Base-by-base conservation (phyloP, 1,140 invertebrate genomes). In the Elysia chlorotica region DNA sequence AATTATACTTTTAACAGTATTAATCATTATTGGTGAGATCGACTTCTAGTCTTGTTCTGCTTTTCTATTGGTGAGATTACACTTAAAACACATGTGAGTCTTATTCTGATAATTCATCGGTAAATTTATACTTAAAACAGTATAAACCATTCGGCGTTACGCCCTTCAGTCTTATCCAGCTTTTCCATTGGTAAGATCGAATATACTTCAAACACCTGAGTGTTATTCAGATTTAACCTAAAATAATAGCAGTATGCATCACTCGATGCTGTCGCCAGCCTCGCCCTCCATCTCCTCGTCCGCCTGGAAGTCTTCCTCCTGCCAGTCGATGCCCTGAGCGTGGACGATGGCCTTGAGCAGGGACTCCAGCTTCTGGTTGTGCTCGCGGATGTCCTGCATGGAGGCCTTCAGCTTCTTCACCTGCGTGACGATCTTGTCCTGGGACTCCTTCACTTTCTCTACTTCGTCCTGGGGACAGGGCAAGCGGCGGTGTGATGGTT, bases 221-320 rank as follows among this genome's bases (percentile, higher is more conserved):
- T 3, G 31, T 30, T 28, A 62, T n/a, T n/a, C 5, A 21, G 2
- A n/a, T 31, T 21, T 28, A 25, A 31, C 19, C 14, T 23, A 31
- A 3, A 19, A 67, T 28, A 56, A 54, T 31, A 56, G 25, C 35
- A 59, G n/a, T n/a, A n/a, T n/a, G n/a, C n/a, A 23, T 56, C 38
- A 48, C 36, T 62, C 56, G 2, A 2, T 38, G n/a, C 37, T 36
- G n/a, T 57, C 63, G 3, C 10, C 6, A 2, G 28, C 25, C 56
- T 70, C 21, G 6, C 33, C 21, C 1, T 77, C 76, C 30, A 68
- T 54, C 30, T 78, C 74, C 25, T 74, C 65, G 28, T 79, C 76
- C 17, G 78, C 78, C 30, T 77, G 76, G 57, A 74, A 79, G 61
- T 86, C 84, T 31, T 85, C 84, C 21, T 84, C 83, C 30, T 76